phyloP scores from a whole-genome alignment of 2,888 invertebrate species.

The Hesperia comma region DNA sequence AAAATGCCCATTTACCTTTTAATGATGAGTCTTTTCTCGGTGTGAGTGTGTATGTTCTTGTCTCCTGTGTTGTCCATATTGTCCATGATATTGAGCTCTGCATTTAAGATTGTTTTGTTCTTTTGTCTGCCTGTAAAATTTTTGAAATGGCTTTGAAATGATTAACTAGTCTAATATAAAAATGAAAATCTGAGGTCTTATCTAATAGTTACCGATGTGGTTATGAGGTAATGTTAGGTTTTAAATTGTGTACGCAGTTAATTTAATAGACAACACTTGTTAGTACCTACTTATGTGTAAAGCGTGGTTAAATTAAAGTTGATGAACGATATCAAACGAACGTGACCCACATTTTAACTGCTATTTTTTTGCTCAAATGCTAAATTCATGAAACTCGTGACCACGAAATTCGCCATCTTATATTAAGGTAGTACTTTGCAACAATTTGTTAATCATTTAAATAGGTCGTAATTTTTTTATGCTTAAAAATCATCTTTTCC shows the following conservation, averaged over 20 bases:
- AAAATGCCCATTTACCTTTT: too few species aligned
- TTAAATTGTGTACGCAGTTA: slow-evolving; percentile 5
- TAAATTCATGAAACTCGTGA: slow-evolving; percentile 39
- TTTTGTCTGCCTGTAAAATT: too few species aligned
- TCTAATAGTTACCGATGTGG: not conserved
- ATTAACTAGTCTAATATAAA: too few species aligned
- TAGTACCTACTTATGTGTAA: slow-evolving; percentile 1
- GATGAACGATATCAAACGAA: slow-evolving; percentile 19
- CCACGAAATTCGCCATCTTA: slow-evolving; percentile 20
- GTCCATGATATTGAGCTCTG: too few species aligned
- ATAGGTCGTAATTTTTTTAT: too few species aligned
- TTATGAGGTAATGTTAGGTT: slow-evolving; percentile 2
- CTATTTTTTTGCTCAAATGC: slow-evolving; percentile 34
- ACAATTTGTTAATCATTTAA: not conserved
- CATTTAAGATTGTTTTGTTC: too few species aligned
- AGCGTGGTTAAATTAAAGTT: slow-evolving; percentile 18
- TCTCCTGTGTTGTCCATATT: too few species aligned
- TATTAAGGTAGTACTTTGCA: not conserved
- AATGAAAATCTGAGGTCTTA: not conserved
- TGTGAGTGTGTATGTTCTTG: too few species aligned
- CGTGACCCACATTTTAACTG: slow-evolving; percentile 30
- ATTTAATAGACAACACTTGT: slow-evolving; percentile 13
- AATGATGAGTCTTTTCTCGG: too few species aligned
- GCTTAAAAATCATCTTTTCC: too few species aligned
- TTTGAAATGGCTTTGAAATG: too few species aligned